Percentiles rank a stretch among this genome's conserved stretches.
phyloP scores from a whole-genome alignment of 2,797 vertebrate species.

The Alfaro cultratus region DNA sequence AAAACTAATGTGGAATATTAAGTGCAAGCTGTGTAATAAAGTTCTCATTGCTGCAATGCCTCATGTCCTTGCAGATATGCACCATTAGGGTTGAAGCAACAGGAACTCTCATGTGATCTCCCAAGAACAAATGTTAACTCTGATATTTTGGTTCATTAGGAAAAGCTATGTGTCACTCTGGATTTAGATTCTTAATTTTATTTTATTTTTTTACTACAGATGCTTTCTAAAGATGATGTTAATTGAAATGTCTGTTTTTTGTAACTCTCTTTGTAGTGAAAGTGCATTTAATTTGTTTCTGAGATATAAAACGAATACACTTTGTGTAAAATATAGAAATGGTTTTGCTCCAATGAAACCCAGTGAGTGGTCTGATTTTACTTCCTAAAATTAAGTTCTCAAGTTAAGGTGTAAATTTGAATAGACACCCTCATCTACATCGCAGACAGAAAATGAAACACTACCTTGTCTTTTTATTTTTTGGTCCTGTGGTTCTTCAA shows the following conservation, averaged over 20 bases:
- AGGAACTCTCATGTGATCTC: constrained; percentile 45
- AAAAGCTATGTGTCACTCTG: constrained; percentile 41
- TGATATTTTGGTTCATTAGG: constrained; percentile 45
- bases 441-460: constrained; percentile 45
- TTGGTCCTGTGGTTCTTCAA: constrained; percentile 32
- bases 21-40: constrained; percentile 17
- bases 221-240: constrained; percentile 36
- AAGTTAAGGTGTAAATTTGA: constrained; percentile 53
- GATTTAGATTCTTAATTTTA: constrained; percentile 28
- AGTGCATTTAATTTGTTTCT: constrained; percentile 25
- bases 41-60: constrained; percentile 25
- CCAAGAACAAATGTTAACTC: constrained; percentile 46
- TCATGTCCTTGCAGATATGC: constrained; percentile 57
- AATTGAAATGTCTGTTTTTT: constrained; percentile 9
- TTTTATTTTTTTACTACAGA: constrained; percentile 8
- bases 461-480: constrained; percentile 22
- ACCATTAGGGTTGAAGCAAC: constrained; percentile 61
- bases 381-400: constrained; percentile 17
- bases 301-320: constrained; percentile 12
- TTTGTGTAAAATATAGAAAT: background rate
- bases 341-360: constrained; percentile 10
- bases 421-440: constrained; percentile 15
- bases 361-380: background rate
- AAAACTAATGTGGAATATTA: constrained; percentile 12
- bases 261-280: constrained; percentile 7